These are phyloP conservation scores for Phymastichus coffea DNA, from an alignment of 1,140 invertebrate genomes.

Conservation along the genomic window DNA sequence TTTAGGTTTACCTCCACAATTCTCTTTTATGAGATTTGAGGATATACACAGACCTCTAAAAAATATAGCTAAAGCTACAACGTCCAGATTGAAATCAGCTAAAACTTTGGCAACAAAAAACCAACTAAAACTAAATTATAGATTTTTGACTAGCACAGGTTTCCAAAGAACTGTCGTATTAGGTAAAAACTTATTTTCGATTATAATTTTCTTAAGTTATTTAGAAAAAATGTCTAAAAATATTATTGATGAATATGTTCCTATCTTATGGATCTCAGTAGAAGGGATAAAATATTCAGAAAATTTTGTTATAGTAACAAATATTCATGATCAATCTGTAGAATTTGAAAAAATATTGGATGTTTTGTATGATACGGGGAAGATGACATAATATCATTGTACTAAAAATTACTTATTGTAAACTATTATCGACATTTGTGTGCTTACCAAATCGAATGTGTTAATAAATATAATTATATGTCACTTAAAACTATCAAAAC, in stretches of 20 bases:
- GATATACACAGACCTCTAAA: constrained; percentile 31
- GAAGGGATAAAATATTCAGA: background rate
- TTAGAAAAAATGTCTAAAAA: background rate
- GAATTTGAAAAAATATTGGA: background rate
- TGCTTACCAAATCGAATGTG: too few species aligned
- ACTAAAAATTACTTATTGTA: background rate
- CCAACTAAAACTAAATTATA: too few species aligned
- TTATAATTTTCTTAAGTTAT: background rate
- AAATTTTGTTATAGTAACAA: background rate
- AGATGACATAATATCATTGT: background rate
- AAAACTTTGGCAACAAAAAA: constrained; percentile 25
- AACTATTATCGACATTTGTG: too few species aligned
- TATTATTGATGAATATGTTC: background rate
- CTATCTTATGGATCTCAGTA: background rate
- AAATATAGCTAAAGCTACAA: constrained; percentile 16
- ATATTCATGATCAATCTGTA: background rate
- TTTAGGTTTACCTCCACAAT: constrained; percentile 28
- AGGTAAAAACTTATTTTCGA: background rate
- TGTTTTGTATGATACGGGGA: background rate
- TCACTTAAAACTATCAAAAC: too few species aligned
- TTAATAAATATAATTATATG: too few species aligned
- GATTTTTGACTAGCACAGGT: constrained; percentile 8
- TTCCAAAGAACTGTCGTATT: constrained; percentile 5
- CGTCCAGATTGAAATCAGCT: constrained; percentile 25
- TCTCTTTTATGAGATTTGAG: constrained; percentile 30